phyloP scores from a whole-genome alignment of 2,113 vertebrate species.

The Hypocryptadius cinnamomeus region DNA sequence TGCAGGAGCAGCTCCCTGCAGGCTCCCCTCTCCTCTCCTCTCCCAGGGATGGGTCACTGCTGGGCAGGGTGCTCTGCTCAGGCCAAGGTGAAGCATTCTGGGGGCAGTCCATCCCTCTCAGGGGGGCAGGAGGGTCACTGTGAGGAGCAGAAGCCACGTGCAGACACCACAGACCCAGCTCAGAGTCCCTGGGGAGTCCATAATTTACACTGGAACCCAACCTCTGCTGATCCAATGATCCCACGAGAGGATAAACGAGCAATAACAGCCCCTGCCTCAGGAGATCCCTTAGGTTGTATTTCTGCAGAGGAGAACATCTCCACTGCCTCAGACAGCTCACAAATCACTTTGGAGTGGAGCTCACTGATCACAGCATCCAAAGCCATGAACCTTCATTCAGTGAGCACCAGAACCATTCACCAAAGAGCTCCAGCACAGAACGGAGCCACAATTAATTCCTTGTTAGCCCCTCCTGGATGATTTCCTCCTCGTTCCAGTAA shows the following conservation, averaged over 20 bases:
- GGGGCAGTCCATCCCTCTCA: background rate
- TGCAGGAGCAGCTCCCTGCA: background rate
- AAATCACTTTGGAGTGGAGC: background rate
- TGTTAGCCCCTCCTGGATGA: background rate
- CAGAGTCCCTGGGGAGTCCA: rapidly evolving
- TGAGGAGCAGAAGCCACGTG: background rate
- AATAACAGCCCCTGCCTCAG: rapidly evolving
- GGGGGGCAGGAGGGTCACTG: background rate
- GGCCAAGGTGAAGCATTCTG: background rate
- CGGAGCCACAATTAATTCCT: background rate
- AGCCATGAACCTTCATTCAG: background rate
- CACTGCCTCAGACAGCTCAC: background rate
- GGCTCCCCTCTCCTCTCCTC: background rate
- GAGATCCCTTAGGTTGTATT: rapidly evolving
- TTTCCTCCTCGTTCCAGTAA: background rate
- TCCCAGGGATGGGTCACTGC: no score
- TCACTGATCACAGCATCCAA: background rate
- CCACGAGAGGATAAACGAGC: no score
- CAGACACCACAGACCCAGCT: background rate
- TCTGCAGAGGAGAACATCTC: background rate
- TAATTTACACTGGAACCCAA: rapidly evolving
- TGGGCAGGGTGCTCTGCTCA: background rate
- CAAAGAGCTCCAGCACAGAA: background rate
- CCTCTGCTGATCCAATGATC: rapidly evolving
- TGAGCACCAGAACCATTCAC: background rate